Percentiles rank a stretch among this genome's conserved stretches.
Conservation (phyloP, 2,888 invertebrate species). For the Cheilosia vernalis region DNA sequence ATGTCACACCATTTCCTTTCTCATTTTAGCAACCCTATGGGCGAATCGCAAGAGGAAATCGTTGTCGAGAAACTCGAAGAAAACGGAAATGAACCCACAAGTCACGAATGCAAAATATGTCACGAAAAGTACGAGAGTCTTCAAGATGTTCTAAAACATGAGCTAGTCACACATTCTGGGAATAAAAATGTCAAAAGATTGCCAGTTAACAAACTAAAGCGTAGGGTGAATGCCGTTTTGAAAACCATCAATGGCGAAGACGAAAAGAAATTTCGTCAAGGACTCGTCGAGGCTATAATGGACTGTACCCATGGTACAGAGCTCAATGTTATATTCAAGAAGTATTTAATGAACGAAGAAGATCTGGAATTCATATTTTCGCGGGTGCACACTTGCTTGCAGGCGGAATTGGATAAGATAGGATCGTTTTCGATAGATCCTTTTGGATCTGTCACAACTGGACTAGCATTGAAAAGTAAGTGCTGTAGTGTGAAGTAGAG, state of each 20-base stretch:
- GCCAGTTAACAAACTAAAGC: conserved; percentile 76
- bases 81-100: conserved; percentile 3
- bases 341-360: conserved; percentile 76
- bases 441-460: conserved; percentile 90
- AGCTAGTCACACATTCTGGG: conserved; percentile 78
- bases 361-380: conserved; percentile 76
- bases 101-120: conserved; percentile 78
- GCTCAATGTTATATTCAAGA: conserved; percentile 76
- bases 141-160: conserved; percentile 80
- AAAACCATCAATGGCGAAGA: conserved; percentile 76
- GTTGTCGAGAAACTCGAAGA: neutral
- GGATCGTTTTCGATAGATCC: conserved; percentile 83
- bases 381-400: conserved; percentile 77
- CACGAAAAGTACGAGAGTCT: conserved; percentile 75
- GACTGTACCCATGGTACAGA: conserved; percentile 75
- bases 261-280: conserved; percentile 74
- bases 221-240: conserved; percentile 75
- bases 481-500: neutral
- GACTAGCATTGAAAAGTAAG: conserved; percentile 86
- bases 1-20: conserved; percentile 1
- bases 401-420: conserved; percentile 79
- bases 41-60: conserved; percentile 9
- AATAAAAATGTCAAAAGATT: conserved; percentile 56
- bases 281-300: conserved; percentile 68
- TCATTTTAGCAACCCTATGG: conserved; percentile 37